Conservation (phyloP, 2,888 invertebrate genomes). For the Euzophera pinguis region DNA sequence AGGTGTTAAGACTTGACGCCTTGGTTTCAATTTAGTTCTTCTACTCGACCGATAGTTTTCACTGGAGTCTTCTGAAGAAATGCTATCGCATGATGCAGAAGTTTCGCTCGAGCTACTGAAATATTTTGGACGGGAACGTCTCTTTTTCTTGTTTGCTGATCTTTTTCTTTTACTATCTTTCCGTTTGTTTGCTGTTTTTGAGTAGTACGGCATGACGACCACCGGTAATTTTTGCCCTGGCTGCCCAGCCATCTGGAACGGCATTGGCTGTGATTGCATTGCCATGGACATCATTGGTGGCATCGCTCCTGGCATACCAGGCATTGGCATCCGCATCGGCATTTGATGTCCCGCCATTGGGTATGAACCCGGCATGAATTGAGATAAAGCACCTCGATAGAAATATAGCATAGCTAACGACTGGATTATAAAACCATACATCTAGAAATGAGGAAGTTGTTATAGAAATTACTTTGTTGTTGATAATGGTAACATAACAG, state of each 20-base stretch:
- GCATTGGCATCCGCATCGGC: constrained; percentile 24
- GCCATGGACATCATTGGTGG: constrained; percentile 21
- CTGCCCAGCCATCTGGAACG: constrained; percentile 32
- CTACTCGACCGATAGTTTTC: not conserved
- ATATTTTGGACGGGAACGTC: constrained; percentile 21
- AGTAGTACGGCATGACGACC: constrained; percentile 59
- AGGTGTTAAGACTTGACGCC: constrained; percentile 54
- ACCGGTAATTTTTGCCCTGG: constrained; percentile 52
- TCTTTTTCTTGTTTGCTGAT: constrained; percentile 23
- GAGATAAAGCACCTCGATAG: not conserved
- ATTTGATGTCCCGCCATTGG: constrained; percentile 28
- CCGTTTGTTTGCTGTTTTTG: constrained; percentile 27
- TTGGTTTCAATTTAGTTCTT: constrained; percentile 18
- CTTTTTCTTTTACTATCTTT: constrained; percentile 28
- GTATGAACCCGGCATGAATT: constrained; percentile 12
- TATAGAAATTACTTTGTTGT: not conserved
- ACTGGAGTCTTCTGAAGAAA: constrained; percentile 10
- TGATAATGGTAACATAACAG: too few relatives aligned
- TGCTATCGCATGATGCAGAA: constrained; percentile 25
- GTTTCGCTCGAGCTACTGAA: constrained; percentile 20
- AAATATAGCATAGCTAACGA: not conserved
- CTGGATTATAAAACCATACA: not conserved
- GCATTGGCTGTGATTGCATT: constrained; percentile 28
- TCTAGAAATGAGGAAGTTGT: not conserved
- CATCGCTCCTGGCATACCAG: not conserved